These are phyloP conservation scores for Epizoanthus ramosus DNA, from an alignment of 92 coral and sea anemone species.

Conservation along the genomic window DNA sequence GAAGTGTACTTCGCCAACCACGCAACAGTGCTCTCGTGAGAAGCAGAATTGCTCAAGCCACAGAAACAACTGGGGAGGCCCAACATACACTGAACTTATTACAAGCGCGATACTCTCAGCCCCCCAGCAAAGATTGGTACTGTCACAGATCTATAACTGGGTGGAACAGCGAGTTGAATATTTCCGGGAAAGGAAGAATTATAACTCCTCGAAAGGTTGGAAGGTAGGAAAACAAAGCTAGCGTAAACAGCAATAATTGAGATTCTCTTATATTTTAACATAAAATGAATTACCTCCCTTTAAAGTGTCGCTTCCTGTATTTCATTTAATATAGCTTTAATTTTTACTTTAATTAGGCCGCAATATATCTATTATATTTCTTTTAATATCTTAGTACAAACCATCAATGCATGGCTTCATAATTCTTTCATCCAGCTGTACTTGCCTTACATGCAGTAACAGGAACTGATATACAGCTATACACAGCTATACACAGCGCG, in stretches of 20 bases:
- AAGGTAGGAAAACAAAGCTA: conserved; percentile 9
- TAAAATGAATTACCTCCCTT: no score
- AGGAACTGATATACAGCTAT: no score
- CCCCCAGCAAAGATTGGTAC: conserved; percentile 24
- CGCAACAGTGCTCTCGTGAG: neutral
- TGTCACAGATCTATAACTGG: conserved; percentile 40
- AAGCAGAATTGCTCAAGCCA: neutral
- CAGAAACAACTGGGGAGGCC: conserved; percentile 33
- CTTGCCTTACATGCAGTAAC: no score
- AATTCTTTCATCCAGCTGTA: no score
- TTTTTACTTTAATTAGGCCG: no score
- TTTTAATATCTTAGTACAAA: no score
- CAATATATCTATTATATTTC: no score
- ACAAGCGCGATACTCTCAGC: conserved; percentile 38
- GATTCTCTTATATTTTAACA: no score
- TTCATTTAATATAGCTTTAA: no score
- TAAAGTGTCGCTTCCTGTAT: no score
- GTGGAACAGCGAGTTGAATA: conserved; percentile 15
- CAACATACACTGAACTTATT: conserved; percentile 32
- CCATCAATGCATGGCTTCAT: no score
- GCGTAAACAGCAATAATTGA: neutral
- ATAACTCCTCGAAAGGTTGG: conserved; percentile 27
- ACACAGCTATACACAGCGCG: no score
- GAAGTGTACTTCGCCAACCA: neutral
- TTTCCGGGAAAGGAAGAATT: conserved; percentile 31